Percentiles rank a stretch among this genome's conserved stretches.
phyloP scores from a whole-genome alignment of 2,797 vertebrate species.

The Cryptoblepharus egeriae region DNA sequence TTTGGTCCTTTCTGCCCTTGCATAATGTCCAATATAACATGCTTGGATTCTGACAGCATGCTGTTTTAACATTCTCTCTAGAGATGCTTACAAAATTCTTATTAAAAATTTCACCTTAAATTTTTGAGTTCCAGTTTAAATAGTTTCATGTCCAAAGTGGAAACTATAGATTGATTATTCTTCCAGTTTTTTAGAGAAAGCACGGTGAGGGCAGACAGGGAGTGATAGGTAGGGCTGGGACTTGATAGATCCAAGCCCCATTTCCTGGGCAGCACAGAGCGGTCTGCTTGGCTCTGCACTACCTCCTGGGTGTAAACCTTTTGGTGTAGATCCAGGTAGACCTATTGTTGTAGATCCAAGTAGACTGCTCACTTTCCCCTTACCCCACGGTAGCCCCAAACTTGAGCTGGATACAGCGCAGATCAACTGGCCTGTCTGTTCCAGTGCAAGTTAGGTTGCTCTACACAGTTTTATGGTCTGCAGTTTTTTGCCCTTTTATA shows the following conservation, averaged over 20 bases:
- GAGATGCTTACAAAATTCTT: neutral
- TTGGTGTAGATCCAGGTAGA: too few species aligned
- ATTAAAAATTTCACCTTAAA: neutral
- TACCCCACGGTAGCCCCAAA: too few species aligned
- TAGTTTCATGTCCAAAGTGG: neutral
- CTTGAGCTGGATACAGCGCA: too few species aligned
- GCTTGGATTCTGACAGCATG: neutral
- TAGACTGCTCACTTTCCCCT: too few species aligned
- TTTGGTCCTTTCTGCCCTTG: neutral
- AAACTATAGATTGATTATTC: neutral
- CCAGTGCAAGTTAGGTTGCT: too few species aligned
- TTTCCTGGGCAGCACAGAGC: too few species aligned
- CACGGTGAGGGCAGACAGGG: too few species aligned
- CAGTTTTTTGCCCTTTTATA: constrained; percentile 5
- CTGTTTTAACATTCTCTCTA: neutral
- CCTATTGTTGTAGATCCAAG: too few species aligned
- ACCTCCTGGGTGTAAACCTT: too few species aligned
- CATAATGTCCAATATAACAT: neutral
- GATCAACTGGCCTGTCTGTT: too few species aligned
- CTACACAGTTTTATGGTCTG: neutral
- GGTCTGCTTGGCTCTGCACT: neutral
- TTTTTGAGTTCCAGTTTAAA: neutral
- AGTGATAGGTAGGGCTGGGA: too few species aligned
- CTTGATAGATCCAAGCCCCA: too few species aligned
- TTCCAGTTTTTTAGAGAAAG: neutral